Evolutionary conservation across 1,140 invertebrate genomes (phyloP), one percentile per base, ranked within the genome.

Genomic region (Protaetia brevitarsis): DNA sequence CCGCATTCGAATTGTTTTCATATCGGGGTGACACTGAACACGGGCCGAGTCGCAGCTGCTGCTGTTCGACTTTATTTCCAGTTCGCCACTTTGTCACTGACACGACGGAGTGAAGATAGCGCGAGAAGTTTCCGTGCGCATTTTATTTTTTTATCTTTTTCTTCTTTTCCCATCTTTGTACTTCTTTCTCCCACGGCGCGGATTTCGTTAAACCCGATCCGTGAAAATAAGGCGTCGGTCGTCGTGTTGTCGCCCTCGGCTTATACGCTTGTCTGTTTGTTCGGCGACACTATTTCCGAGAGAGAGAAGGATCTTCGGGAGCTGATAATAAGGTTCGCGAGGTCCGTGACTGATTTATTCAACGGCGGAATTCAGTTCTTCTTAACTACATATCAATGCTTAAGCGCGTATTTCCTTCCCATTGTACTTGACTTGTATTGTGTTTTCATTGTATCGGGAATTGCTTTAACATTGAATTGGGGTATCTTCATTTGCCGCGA

Each of bases 241-340:
- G n/a, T n/a, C n/a, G n/a, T n/a, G n/a, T n/a, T n/a, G 45, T 73
- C 67, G 71, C 41, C 19, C 5, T 2, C 69, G 69, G 65, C 71
- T 71, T 73, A 73, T 71, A 73, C n/a, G n/a, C n/a, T n/a, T n/a
- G n/a, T 67, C 63, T 73, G 72, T 72, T 72, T 73, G 71, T 73
- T 73, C 19, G 16, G 41, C 13, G 19, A 51, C 13, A 51, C 19
- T 19, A 23, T 21, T n/a, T n/a, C n/a, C n/a, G n/a, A n/a, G n/a
- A n/a, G n/a, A n/a, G n/a, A n/a, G n/a, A 21, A 45, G 13, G 41
- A 51, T 7, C 19, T 51, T 37, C 34, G 19, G 41, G 16, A 45
- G 41, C 16, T 19, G 41, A 45, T 51, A 51, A 51, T 23, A n/a
- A n/a, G n/a, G 41, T n/a, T n/a, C 37, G 13, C 3, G 11, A 45